Percentiles rank a stretch among this genome's conserved stretches.
phyloP scores from a whole-genome alignment of 2,113 vertebrate genomes.

The Hyla sarda region DNA sequence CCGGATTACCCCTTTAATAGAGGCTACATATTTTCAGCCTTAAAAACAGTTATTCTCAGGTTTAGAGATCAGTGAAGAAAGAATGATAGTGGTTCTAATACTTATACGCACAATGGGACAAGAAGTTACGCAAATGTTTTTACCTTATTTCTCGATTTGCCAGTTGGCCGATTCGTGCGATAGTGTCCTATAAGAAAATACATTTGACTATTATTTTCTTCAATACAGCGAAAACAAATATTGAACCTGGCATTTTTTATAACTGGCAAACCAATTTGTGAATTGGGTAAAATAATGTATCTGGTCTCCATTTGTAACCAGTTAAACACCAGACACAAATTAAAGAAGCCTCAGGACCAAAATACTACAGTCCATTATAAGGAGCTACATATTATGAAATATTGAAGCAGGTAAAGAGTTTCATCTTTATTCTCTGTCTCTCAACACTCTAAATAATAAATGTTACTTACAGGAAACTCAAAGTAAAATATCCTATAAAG shows the following conservation, averaged over 20 bases:
- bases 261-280: neutral
- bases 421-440: slow-evolving; percentile 6
- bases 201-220: no score
- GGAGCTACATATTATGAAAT: neutral
- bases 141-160: no score
- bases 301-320: neutral
- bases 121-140: no score
- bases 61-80: no score
- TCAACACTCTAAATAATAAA: slow-evolving; percentile 41
- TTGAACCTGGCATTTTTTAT: neutral
- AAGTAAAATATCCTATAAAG: slow-evolving; percentile 5
- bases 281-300: neutral
- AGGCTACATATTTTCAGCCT: no score
- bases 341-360: neutral
- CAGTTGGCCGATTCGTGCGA: no score
- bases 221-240: neutral
- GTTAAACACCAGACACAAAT: neutral
- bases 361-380: neutral
- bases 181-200: no score
- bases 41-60: no score
- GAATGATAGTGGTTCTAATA: no score
- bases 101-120: no score
- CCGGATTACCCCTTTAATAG: no score
- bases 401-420: slow-evolving; percentile 1
- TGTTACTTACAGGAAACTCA: slow-evolving; percentile 29